A percentile compares a stretch with the other conserved stretches of the same genome.
phyloP scores from a whole-genome alignment of 2,113 vertebrate genomes.

The Tamias sibiricus region DNA sequence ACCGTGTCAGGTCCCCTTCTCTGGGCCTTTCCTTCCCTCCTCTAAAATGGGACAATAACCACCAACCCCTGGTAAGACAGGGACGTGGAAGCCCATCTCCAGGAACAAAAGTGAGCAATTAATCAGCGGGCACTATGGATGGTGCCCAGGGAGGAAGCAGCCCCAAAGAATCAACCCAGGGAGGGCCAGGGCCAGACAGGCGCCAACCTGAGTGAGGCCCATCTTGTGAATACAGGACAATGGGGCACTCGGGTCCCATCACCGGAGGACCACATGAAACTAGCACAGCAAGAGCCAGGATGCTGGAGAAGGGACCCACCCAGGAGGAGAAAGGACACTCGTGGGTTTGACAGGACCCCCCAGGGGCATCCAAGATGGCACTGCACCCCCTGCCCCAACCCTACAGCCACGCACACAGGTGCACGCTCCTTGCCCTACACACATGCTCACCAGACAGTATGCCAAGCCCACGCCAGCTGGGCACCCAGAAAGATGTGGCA shows the following conservation, averaged over 20 bases:
- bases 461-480: background rate
- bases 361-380: background rate
- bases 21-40: background rate
- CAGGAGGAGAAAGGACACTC: too few species aligned
- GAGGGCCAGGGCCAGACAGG: background rate
- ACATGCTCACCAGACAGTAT: background rate
- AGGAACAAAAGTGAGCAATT: fast-evolving
- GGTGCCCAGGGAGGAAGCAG: fast-evolving
- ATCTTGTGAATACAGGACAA: background rate
- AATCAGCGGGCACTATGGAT: fast-evolving
- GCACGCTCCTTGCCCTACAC: background rate
- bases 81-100: background rate
- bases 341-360: too few species aligned
- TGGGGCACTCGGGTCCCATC: fast-evolving
- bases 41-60: background rate
- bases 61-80: background rate
- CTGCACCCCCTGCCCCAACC: background rate
- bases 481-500: background rate
- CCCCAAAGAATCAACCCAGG: fast-evolving
- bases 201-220: background rate
- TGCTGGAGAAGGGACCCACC: background rate
- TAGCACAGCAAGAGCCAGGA: fast-evolving
- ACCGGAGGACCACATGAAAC: background rate
- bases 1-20: too few species aligned
- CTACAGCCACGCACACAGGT: too few species aligned